Evolutionary conservation across 2,888 invertebrate species (phyloP).

Genomic region (Endomychus coccineus): DNA sequence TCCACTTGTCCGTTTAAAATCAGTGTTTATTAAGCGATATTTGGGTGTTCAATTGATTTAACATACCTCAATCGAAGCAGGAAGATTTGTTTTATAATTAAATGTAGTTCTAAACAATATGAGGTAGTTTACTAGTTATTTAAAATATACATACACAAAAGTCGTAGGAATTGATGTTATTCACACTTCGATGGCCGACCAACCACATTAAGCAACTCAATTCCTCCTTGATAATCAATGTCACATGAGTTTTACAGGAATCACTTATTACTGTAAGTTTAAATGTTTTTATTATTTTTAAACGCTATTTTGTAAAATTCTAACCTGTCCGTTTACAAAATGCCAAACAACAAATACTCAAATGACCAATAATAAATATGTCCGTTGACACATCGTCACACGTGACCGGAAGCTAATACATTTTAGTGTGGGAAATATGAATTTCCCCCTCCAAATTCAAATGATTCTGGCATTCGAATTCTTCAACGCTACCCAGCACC

Average conservation of each 20-base stretch:
- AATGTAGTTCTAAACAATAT: conserved; percentile 30
- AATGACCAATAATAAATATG: conserved; percentile 16
- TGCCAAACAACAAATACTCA: conserved; percentile 17
- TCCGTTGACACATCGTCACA: conserved; percentile 7
- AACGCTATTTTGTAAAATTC: not conserved
- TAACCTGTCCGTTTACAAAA: conserved; percentile 3
- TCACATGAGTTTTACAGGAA: too few species aligned
- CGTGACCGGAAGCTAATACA: conserved; percentile 9
- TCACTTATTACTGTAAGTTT: too few species aligned
- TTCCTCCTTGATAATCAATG: too few species aligned
- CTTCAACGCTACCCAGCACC: too few species aligned
- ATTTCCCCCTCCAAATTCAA: too few species aligned
- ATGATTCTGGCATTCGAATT: too few species aligned
- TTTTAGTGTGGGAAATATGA: too few species aligned
- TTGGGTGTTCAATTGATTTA: conserved; percentile 23
- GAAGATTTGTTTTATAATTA: conserved; percentile 26
- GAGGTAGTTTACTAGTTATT: conserved; percentile 35
- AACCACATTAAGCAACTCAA: conserved; percentile 56
- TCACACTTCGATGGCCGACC: conserved; percentile 65
- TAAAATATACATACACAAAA: conserved; percentile 40
- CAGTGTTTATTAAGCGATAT: conserved; percentile 30
- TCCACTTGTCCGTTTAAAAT: conserved; percentile 27
- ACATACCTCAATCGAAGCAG: conserved; percentile 26
- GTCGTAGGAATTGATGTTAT: conserved; percentile 53
- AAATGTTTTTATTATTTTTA: too few species aligned